Conservation (phyloP, 2,113 vertebrate genomes). For the Coptodon bakossiorum region DNA sequence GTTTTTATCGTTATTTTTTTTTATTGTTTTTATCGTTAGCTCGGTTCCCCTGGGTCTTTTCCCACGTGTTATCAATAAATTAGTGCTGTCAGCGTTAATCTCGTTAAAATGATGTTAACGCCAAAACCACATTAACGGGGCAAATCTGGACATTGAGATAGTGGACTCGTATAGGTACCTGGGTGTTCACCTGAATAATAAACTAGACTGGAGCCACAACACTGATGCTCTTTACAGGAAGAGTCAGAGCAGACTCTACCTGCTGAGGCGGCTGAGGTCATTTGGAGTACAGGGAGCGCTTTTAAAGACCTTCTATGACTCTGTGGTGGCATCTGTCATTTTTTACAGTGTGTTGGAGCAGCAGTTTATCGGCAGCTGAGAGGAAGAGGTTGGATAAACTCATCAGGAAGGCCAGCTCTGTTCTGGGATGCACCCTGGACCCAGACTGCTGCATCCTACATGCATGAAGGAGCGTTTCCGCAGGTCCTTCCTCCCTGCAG, state of each 20-base stretch:
- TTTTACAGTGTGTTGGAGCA: neutral
- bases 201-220: neutral
- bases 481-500: no score
- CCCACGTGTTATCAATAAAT: neutral
- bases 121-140: neutral
- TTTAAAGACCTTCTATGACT: neutral
- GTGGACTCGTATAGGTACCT: neutral
- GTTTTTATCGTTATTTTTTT: neutral
- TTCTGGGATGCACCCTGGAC: no score
- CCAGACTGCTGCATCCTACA: neutral
- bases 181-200: neutral
- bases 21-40: neutral
- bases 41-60: neutral
- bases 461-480: neutral
- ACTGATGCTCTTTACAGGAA: neutral
- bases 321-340: neutral
- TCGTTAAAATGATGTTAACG: neutral
- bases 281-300: neutral
- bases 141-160: neutral
- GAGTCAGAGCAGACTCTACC: neutral
- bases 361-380: neutral
- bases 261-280: neutral
- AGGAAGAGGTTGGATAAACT: neutral
- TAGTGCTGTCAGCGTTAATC: neutral
- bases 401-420: no score